Conservation (phyloP, 30 jellyfish, hydroid and myxozoan species). For the Turritopsis dohrnii region DNA sequence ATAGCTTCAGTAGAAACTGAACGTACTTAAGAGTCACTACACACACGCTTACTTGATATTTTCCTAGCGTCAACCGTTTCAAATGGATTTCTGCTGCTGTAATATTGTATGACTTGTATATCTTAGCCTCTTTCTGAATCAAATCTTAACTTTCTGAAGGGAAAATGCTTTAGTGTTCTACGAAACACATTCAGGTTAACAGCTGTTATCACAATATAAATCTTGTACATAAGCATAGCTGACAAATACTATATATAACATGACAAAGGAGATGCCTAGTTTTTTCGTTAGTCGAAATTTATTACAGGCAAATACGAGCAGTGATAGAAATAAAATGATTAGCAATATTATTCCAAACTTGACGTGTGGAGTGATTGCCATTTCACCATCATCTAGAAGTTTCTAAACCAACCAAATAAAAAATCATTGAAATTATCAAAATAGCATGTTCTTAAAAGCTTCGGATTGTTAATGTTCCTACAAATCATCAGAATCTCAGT, state of each 20-base stretch:
- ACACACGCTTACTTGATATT: too few species aligned
- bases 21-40: too few species aligned
- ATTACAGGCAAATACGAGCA: constrained; percentile 45
- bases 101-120: too few species aligned
- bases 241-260: constrained; percentile 70
- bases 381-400: constrained; percentile 55
- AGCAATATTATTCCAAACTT: constrained; percentile 81
- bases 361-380: constrained; percentile 70
- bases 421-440: not conserved
- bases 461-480: too few species aligned
- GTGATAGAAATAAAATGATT: constrained; percentile 43
- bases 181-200: constrained; percentile 26
- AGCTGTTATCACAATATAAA: constrained; percentile 51
- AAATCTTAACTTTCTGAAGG: not conserved
- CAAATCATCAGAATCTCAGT: too few species aligned
- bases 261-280: constrained; percentile 55
- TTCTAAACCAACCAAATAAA: constrained; percentile 38
- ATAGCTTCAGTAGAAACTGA: too few species aligned
- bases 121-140: too few species aligned
- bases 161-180: not conserved
- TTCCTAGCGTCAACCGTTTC: too few species aligned
- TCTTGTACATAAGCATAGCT: constrained; percentile 91
- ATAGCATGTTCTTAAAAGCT: not conserved
- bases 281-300: constrained; percentile 58
- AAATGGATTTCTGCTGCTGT: too few species aligned